Evolutionary conservation across 1,140 invertebrate species (phyloP).

Genomic region (Eurosta solidaginis): DNA sequence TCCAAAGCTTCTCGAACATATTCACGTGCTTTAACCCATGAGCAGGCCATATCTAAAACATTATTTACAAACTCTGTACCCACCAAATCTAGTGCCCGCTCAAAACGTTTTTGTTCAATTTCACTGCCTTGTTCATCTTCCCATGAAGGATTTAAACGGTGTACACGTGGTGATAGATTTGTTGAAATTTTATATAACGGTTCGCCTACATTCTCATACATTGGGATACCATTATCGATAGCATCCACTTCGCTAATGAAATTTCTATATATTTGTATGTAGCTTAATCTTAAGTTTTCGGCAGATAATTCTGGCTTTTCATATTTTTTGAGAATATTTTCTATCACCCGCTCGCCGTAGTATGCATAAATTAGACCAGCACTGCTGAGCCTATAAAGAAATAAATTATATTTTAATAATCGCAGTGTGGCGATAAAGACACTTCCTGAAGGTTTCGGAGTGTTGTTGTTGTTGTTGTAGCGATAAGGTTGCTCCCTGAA

Average conservation of each 20-base stretch:
- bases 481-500: too few relatives aligned
- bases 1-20: slow-evolving; percentile 75
- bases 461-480: too few relatives aligned
- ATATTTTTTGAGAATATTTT: slow-evolving; percentile 61
- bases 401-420: background rate
- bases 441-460: too few relatives aligned
- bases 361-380: slow-evolving; percentile 93
- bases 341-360: slow-evolving; percentile 84
- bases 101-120: slow-evolving; percentile 67
- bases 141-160: slow-evolving; percentile 85
- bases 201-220: slow-evolving; percentile 69
- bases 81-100: slow-evolving; percentile 78
- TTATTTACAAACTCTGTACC: slow-evolving; percentile 80
- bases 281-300: slow-evolving; percentile 69
- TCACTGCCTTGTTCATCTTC: slow-evolving; percentile 65
- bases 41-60: slow-evolving; percentile 70
- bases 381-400: slow-evolving; percentile 80
- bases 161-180: slow-evolving; percentile 76
- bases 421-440: too few relatives aligned
- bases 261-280: slow-evolving; percentile 82
- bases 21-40: slow-evolving; percentile 84
- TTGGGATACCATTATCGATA: slow-evolving; percentile 92
- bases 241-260: slow-evolving; percentile 95
- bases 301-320: slow-evolving; percentile 56
- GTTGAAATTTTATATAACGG: slow-evolving; percentile 82